Percentiles rank a stretch among this genome's conserved stretches.
These are phyloP conservation scores for Melanotus villosus DNA, from an alignment of 2,888 invertebrate species.

Conservation along the genomic window DNA sequence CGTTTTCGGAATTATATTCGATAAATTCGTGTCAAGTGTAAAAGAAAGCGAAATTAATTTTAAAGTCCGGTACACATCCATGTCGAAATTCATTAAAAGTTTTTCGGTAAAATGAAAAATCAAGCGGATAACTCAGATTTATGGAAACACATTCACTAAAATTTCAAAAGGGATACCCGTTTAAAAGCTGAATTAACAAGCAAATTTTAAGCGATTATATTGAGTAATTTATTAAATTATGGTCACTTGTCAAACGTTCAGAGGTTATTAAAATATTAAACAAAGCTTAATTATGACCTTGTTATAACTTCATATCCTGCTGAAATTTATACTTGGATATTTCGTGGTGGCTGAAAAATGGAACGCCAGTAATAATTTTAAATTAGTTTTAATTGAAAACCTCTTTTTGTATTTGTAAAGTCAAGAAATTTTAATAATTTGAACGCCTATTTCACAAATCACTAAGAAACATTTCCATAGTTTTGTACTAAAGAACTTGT, in stretches of 20 bases:
- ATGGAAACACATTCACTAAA: constrained; percentile 22
- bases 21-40: constrained; percentile 1
- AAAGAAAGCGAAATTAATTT: constrained; percentile 16
- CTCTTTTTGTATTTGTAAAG: too few relatives aligned
- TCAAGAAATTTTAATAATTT: too few relatives aligned
- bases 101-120: constrained; percentile 15
- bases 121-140: constrained; percentile 31
- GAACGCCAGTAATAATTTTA: too few relatives aligned
- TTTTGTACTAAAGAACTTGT: too few relatives aligned
- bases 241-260: constrained; percentile 29
- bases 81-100: constrained; percentile 34
- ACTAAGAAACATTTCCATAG: too few relatives aligned
- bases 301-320: neutral
- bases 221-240: constrained; percentile 21
- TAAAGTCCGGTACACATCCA: constrained; percentile 7
- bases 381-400: too few relatives aligned
- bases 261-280: constrained; percentile 10
- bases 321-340: too few relatives aligned
- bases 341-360: too few relatives aligned
- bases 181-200: constrained; percentile 26
- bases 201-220: constrained; percentile 16
- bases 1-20: neutral
- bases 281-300: neutral
- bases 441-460: too few relatives aligned
- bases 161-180: constrained; percentile 12